Conservation (phyloP, 2,888 invertebrate genomes). For the Pheosia tremula region DNA sequence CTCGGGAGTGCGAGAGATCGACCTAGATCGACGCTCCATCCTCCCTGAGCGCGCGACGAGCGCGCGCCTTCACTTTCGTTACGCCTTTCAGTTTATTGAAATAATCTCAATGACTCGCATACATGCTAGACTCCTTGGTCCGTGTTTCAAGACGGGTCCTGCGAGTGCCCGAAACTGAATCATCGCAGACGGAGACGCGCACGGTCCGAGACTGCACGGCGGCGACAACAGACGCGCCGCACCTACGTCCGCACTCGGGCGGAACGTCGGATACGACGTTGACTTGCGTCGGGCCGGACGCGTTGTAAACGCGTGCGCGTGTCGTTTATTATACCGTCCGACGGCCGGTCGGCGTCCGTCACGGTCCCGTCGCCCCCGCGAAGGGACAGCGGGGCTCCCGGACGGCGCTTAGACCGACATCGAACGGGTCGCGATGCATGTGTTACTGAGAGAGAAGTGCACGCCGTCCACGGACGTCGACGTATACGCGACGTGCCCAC, state of each 20-base stretch:
- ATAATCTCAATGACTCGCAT: conserved; percentile 87
- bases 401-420: conserved; percentile 66
- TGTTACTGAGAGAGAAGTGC: conserved; percentile 69
- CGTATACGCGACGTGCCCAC: conserved; percentile 47
- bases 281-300: conserved; percentile 56
- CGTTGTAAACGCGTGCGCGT: conserved; percentile 49
- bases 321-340: conserved; percentile 45
- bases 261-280: conserved; percentile 49
- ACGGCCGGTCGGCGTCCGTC: conserved; percentile 24
- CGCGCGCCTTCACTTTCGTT: conserved; percentile 86
- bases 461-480: conserved; percentile 50
- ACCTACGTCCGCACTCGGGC: conserved; percentile 50
- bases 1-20: conserved; percentile 83
- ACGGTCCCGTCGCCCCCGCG: conserved; percentile 8
- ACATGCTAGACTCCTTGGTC: conserved; percentile 78
- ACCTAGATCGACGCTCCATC: conserved; percentile 50
- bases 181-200: conserved; percentile 62
- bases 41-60: conserved; percentile 39
- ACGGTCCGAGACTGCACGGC: conserved; percentile 57
- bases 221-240: conserved; percentile 58
- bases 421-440: conserved; percentile 82
- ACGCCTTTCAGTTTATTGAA: conserved; percentile 83
- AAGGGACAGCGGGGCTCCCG: conserved; percentile 35
- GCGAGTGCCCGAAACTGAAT: conserved; percentile 74
- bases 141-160: conserved; percentile 88